Base-by-base conservation (phyloP, 1,140 invertebrate species). In the Augochlora pura region DNA sequence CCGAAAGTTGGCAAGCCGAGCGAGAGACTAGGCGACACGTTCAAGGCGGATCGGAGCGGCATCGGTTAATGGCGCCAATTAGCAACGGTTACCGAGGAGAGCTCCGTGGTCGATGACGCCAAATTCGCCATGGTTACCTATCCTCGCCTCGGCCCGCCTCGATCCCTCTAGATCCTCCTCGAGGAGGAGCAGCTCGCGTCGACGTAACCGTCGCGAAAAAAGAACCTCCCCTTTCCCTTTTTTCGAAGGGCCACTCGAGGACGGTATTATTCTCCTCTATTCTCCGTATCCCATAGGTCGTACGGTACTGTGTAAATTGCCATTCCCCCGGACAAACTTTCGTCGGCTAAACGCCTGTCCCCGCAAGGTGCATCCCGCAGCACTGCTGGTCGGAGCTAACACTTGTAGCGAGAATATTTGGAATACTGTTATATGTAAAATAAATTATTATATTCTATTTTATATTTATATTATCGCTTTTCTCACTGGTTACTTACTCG, bases 401-500 rank as follows among this genome's bases (percentile, higher is more conserved):
- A 32, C 4, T 32, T 32, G 4, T 32, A 32, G 32, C 32, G 32
- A 32, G 4, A 32, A 32, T 32, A 32, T 32, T 32, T 32, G 1
- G 32, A 32, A 32, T 32, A 32, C 32, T 32, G 4, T 32, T 32
- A 2, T 32, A 32, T 32, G 4, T 32, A 2, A 32, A 32, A 32
- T 32, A 32, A 4, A 32, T 32, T 32, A 4, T 32, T 32, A 32
- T 32, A 32, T 32, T 32, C 32, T 32, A 32, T 32, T 32, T 32
- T 32, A 32, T 32, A 32, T 32, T 32, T 32, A 32, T 32, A 32
- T 32, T n/a, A n/a, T n/a, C n/a, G n/a, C n/a, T n/a, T n/a, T n/a
- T n/a, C n/a, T n/a, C n/a, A n/a, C n/a, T 4, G 70, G 90, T 90
- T 92, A 93, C 92, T 93, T 90, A 93, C 92, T 92, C 92, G 89